These are phyloP conservation scores for Ormyrus pomaceus DNA, from an alignment of 2,888 invertebrate genomes.

Conservation along the genomic window DNA sequence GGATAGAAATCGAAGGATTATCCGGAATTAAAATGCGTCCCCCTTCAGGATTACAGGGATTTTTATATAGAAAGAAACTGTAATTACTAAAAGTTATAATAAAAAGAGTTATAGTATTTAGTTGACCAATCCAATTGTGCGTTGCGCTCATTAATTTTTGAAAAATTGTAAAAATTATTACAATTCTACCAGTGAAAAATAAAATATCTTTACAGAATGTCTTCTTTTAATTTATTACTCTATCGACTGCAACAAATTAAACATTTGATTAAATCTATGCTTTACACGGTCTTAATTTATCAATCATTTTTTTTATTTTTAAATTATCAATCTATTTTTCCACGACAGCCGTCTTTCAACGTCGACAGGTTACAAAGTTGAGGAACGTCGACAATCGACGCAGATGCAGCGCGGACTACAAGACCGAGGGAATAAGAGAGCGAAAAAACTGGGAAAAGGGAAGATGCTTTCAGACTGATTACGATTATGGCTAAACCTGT, in stretches of 20 bases:
- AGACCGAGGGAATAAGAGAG: background rate
- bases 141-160: too few species aligned
- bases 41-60: background rate
- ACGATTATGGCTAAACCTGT: constrained; percentile 52
- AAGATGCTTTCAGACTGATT: constrained; percentile 58
- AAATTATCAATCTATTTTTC: constrained; percentile 26
- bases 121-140: too few species aligned
- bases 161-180: background rate
- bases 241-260: background rate
- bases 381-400: constrained; percentile 14
- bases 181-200: background rate
- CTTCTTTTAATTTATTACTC: background rate
- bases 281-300: background rate
- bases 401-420: background rate
- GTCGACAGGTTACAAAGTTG: constrained; percentile 30
- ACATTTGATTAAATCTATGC: background rate
- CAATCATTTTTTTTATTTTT: background rate
- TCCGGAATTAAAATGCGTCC: constrained; percentile 18
- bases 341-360: background rate
- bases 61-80: background rate
- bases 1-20: constrained; percentile 13
- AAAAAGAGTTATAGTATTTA: too few species aligned
- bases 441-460: constrained; percentile 15
- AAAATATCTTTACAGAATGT: background rate
- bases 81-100: too few species aligned